Evolutionary conservation across 2,797 vertebrate species (phyloP).

Genomic region (Pseudocheirus occidentalis): DNA sequence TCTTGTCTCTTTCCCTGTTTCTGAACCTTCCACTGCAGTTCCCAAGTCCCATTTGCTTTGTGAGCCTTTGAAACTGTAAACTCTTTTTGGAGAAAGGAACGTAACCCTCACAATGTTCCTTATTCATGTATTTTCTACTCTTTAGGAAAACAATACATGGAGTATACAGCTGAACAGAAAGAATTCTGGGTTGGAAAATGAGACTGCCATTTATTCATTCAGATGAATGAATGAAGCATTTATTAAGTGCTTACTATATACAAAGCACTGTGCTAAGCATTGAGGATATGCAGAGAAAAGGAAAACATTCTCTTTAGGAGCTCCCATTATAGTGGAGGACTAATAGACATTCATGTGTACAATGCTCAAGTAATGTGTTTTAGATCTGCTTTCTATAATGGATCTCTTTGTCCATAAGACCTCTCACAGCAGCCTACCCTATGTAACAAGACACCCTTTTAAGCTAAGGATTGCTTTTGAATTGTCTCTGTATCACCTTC

Average conservation of each 20-base stretch:
- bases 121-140: slow-evolving; percentile 48
- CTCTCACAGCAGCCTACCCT: neutral
- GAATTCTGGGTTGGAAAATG: slow-evolving; percentile 26
- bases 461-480: neutral
- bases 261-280: neutral
- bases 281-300: neutral
- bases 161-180: slow-evolving; percentile 19
- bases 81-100: neutral
- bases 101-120: slow-evolving; percentile 41
- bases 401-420: neutral
- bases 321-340: slow-evolving; percentile 30
- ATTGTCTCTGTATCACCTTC: neutral
- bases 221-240: neutral
- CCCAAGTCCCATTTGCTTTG: slow-evolving; percentile 24
- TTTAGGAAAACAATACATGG: slow-evolving; percentile 6
- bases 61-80: slow-evolving; percentile 23
- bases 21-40: neutral
- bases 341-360: neutral
- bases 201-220: slow-evolving; percentile 7
- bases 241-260: neutral
- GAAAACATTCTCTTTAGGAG: neutral
- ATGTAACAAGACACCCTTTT: neutral
- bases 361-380: neutral
- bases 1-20: slow-evolving; percentile 18
- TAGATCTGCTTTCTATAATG: neutral